Percentiles rank a stretch among this genome's conserved stretches.
phyloP scores from a whole-genome alignment of 2,113 vertebrate genomes.

The Cryptomyrus ogoouensis region DNA sequence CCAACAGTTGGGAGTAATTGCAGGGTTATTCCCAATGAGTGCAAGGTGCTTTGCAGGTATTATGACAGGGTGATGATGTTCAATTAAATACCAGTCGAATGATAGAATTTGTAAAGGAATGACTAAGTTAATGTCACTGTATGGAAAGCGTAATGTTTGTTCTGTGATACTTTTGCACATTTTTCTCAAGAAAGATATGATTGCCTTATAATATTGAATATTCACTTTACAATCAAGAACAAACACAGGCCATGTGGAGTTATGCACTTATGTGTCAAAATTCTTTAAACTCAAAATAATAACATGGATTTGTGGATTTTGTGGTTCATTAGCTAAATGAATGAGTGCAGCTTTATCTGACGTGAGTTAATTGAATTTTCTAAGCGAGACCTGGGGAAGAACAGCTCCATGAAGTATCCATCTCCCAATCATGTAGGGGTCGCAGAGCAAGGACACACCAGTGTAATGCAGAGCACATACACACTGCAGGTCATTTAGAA shows the following conservation, averaged over 20 bases:
- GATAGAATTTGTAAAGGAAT: neutral
- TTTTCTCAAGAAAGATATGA: neutral
- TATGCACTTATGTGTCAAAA: neutral
- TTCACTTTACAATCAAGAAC: neutral
- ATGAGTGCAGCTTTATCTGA: neutral
- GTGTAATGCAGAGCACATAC: neutral
- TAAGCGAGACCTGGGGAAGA: neutral
- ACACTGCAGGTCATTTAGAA: neutral
- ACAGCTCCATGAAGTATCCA: neutral
- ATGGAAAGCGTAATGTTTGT: neutral
- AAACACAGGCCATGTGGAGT: neutral
- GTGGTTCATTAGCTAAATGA: neutral
- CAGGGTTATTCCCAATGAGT: neutral
- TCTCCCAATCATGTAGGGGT: neutral
- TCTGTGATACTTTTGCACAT: neutral
- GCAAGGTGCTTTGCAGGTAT: neutral
- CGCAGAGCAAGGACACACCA: neutral
- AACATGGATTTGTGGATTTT: neutral
- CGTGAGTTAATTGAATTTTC: neutral
- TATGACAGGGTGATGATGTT: neutral
- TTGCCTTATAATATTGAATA: neutral
- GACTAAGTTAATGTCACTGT: neutral
- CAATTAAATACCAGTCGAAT: neutral
- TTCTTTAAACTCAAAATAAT: neutral
- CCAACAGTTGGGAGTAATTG: neutral